These are phyloP conservation scores for Drosophila nannoptera DNA, from an alignment of 1,140 invertebrate species.

Conservation along the genomic window DNA sequence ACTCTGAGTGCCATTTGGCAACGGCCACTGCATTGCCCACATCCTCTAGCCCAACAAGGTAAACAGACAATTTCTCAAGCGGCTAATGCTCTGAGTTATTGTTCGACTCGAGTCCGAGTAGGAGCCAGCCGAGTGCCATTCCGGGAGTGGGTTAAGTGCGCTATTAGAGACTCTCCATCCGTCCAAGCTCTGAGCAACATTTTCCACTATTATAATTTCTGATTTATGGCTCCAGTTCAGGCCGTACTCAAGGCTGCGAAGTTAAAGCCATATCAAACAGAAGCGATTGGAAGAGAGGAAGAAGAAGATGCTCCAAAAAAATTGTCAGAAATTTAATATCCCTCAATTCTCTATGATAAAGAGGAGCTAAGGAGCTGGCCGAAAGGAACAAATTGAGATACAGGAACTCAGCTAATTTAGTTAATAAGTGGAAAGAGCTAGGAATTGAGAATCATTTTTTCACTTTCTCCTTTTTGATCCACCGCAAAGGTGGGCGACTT, in stretches of 20 bases:
- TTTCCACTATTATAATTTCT: background rate
- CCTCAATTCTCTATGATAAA: no score
- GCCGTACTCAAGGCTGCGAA: background rate
- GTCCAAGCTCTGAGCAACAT: conserved; percentile 13
- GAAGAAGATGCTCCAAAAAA: no score
- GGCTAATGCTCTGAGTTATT: conserved; percentile 74
- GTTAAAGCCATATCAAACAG: background rate
- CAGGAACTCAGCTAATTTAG: no score
- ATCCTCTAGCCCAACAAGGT: conserved; percentile 65
- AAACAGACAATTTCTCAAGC: conserved; percentile 76
- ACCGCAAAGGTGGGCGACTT: no score
- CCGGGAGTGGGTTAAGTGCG: conserved; percentile 32
- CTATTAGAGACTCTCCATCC: conserved; percentile 26
- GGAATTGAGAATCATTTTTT: no score
- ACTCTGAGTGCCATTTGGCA: conserved; percentile 68
- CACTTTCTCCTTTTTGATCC: no score
- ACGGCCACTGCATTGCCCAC: conserved; percentile 35
- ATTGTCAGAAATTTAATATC: no score
- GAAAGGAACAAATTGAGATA: no score
- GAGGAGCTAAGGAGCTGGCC: no score
- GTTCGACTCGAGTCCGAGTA: conserved; percentile 39
- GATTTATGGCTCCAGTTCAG: conserved; percentile 1
- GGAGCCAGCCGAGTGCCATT: conserved; percentile 17
- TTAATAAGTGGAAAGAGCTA: no score
- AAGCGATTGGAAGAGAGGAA: background rate